A percentile compares a stretch with the other conserved stretches of the same genome.
Evolutionary conservation across 92 coral and sea anemone genomes (phyloP).

Genomic region (Zoanthus sociatus): DNA sequence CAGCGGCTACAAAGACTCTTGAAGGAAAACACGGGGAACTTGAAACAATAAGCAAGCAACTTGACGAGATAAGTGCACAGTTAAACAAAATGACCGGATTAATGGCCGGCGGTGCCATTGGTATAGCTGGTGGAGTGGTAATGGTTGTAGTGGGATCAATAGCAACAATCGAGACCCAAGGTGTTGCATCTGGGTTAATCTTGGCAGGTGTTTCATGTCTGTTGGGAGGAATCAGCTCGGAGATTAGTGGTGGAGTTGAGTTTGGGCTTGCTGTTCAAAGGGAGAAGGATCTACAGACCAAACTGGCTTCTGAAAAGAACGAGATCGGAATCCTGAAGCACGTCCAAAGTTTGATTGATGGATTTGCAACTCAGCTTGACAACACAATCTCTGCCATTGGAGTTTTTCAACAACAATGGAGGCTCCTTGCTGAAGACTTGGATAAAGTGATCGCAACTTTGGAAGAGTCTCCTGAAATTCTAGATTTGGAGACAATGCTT

Average conservation of each 20-base stretch:
- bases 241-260: conserved; percentile 50
- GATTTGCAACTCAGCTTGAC: conserved; percentile 9
- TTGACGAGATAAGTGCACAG: background rate
- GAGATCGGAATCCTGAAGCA: conserved; percentile 47
- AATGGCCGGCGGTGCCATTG: conserved; percentile 35
- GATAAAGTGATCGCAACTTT: conserved; percentile 35
- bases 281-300: conserved; percentile 6
- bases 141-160: conserved; percentile 47
- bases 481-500: conserved; percentile 43
- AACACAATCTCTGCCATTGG: background rate
- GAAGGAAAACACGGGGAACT: conserved; percentile 30
- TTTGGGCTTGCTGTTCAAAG: conserved; percentile 27
- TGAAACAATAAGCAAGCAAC: background rate
- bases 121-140: background rate
- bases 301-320: conserved; percentile 39
- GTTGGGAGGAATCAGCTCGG: conserved; percentile 46
- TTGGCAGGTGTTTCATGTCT: conserved; percentile 40
- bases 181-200: conserved; percentile 42
- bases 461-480: conserved; percentile 20
- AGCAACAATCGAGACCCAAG: conserved; percentile 42
- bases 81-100: background rate
- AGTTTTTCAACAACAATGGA: conserved; percentile 45
- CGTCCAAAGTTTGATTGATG: conserved; percentile 45
- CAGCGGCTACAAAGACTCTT: conserved; percentile 4
- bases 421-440: conserved; percentile 43